These are phyloP conservation scores for Pseudopipra pipra DNA, from an alignment of 2,113 vertebrate genomes.

Conservation along the genomic window DNA sequence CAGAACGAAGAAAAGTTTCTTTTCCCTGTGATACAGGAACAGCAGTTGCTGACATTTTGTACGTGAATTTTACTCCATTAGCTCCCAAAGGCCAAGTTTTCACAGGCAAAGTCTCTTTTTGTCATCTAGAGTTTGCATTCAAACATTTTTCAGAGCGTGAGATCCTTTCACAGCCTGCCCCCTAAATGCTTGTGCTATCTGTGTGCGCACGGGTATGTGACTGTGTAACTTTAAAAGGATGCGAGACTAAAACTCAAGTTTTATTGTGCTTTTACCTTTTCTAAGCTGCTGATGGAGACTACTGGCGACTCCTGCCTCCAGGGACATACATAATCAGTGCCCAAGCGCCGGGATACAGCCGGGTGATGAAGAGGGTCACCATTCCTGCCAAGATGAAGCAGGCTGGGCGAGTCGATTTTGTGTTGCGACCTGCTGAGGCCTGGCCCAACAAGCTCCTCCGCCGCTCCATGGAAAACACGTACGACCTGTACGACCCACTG, in stretches of 20 bases:
- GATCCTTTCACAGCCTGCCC: background rate
- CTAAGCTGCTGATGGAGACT: constrained; percentile 89
- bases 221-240: rapidly evolving
- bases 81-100: background rate
- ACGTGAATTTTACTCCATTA: background rate
- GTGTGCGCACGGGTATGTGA: rapidly evolving
- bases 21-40: background rate
- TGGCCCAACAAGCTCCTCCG: constrained; percentile 72
- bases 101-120: background rate
- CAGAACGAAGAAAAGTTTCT: background rate
- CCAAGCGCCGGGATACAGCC: constrained; percentile 85
- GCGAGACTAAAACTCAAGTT: background rate
- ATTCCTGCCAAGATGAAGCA: constrained; percentile 81
- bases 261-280: background rate
- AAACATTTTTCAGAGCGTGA: background rate
- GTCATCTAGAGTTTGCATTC: background rate
- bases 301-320: constrained; percentile 89
- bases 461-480: constrained; percentile 65
- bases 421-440: constrained; percentile 75
- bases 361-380: constrained; percentile 84
- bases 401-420: constrained; percentile 88
- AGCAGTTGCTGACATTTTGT: background rate
- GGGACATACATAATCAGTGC: constrained; percentile 85
- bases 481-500: constrained; percentile 76
- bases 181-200: background rate